phyloP scores from a whole-genome alignment of 2,888 invertebrate species.

The Sinohyriopsis cumingii region DNA sequence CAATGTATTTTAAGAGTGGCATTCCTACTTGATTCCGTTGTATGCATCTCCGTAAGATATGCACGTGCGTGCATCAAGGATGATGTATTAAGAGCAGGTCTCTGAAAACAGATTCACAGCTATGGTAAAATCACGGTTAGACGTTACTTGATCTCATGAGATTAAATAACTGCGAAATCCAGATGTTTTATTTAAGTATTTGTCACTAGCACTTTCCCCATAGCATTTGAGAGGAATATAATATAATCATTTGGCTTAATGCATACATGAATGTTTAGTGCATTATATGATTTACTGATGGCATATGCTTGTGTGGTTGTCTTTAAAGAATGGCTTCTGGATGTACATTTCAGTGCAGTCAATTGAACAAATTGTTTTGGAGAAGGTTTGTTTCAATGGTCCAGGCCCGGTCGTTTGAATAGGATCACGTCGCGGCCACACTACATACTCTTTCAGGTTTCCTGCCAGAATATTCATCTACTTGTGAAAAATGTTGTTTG shows the following conservation, averaged over 20 bases:
- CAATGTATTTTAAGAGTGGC: slow-evolving; percentile 20
- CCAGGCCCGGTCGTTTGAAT: slow-evolving; percentile 19
- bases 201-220: slow-evolving; percentile 21
- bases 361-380: slow-evolving; percentile 14
- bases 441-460: no score
- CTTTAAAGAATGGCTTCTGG: slow-evolving; percentile 8
- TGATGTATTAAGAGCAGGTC: no score
- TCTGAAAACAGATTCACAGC: slow-evolving; percentile 16
- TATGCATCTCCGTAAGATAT: slow-evolving; percentile 13
- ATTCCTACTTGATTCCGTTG: slow-evolving; percentile 14
- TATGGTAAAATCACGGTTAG: slow-evolving; percentile 17
- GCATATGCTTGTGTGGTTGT: slow-evolving; percentile 1
- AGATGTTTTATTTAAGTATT: slow-evolving; percentile 17
- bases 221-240: slow-evolving; percentile 14
- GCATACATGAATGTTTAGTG: slow-evolving; percentile 6
- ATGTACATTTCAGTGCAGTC: slow-evolving; percentile 27
- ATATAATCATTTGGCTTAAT: slow-evolving; percentile 13
- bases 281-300: slow-evolving; percentile 5
- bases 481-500: no score
- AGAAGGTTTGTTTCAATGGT: slow-evolving; percentile 9
- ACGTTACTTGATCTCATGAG: slow-evolving; percentile 25
- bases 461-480: no score
- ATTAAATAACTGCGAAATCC: slow-evolving; percentile 14
- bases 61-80: slow-evolving; percentile 13
- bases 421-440: slow-evolving; percentile 15